phyloP scores from a whole-genome alignment of 2,888 invertebrate species.

The Selenia dentaria region DNA sequence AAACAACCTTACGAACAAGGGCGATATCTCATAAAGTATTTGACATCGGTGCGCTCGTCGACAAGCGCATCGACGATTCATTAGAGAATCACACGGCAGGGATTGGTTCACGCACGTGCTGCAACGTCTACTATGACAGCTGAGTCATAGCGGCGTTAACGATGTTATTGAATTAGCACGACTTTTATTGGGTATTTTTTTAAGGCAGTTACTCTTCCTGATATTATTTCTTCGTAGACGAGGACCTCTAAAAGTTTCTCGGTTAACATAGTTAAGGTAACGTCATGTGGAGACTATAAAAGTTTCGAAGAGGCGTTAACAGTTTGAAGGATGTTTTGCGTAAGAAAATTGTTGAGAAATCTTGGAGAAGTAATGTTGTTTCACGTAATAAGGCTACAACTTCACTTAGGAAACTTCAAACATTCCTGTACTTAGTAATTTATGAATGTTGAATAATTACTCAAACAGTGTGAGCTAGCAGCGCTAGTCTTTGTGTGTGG shows the following conservation, averaged over 20 bases:
- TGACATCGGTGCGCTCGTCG: no score
- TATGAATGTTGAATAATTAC: slow-evolving; percentile 12
- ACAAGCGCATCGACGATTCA: no score
- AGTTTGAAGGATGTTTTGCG: slow-evolving; percentile 19
- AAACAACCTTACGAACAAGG: no score
- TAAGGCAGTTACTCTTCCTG: no score
- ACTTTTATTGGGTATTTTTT: no score
- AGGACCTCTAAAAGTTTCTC: not conserved
- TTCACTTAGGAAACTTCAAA: slow-evolving; percentile 7
- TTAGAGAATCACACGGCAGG: no score
- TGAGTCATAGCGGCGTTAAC: no score
- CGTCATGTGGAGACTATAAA: slow-evolving; percentile 8
- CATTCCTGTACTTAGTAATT: slow-evolving; percentile 9
- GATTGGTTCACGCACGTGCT: no score
- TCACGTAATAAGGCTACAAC: slow-evolving; percentile 1
- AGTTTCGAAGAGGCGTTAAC: slow-evolving; percentile 20
- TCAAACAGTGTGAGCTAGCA: not conserved
- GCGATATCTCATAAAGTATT: no score
- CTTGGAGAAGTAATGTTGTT: slow-evolving; percentile 6
- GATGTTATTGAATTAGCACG: no score
- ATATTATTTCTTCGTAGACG: no score
- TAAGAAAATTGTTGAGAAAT: slow-evolving; percentile 7
- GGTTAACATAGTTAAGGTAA: slow-evolving; percentile 3
- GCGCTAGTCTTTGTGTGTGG: not conserved
- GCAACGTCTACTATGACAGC: no score